Base-by-base conservation (phyloP, 2,797 vertebrate genomes). In the Sebastes vulpes region DNA sequence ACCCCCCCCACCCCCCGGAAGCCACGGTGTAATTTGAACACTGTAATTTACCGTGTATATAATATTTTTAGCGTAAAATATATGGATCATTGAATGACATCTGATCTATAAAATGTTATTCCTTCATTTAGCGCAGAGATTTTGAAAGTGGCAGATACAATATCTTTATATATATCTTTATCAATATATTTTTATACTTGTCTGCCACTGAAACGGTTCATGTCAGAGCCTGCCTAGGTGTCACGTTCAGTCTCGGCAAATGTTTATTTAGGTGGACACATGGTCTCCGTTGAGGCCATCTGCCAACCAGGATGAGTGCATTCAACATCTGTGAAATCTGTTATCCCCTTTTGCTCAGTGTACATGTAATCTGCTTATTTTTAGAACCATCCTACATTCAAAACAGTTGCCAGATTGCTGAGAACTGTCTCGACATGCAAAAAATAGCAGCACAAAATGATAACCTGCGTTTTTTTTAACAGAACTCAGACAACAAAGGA, bases 401-500 rank as follows among this genome's bases (percentile, higher is more conserved):
- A 20, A 9, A 29, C 31, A 5, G 20, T 32, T 46, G 5, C 32
- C 28, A 25, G 8, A 16, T 20, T 6, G 20, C 64, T 16, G 2
- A 38, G 6, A 21, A 26, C 14, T 56, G 18, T 60, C 23, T 56
- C n/a, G 3, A 25, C 6, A 7, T 16, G 14, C 8, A 18, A 53
- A 29, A 42, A 54, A 21, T 2, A 9, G 12, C 2, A 0, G 6
- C 31, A 31, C 18, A 3, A 42, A 46, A n/a, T 32, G 10, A 56
- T 53, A 0, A 4, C 28, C 0, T 65, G 4, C 79, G 26, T 35
- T 31, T 35, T 35, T 77, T 76, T 77, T 76, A 91, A 93, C 92
- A 97, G 94, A 97, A 96, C 94, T 96, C 97, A 18, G 98, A 98
- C 38, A 95, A 97, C 81, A 99, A 98, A 95, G 96, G 93, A 85